Evolutionary conservation across 64 coral and sea anemone genomes (phyloP).

Genomic region (Pocillopora verrucosa): DNA sequence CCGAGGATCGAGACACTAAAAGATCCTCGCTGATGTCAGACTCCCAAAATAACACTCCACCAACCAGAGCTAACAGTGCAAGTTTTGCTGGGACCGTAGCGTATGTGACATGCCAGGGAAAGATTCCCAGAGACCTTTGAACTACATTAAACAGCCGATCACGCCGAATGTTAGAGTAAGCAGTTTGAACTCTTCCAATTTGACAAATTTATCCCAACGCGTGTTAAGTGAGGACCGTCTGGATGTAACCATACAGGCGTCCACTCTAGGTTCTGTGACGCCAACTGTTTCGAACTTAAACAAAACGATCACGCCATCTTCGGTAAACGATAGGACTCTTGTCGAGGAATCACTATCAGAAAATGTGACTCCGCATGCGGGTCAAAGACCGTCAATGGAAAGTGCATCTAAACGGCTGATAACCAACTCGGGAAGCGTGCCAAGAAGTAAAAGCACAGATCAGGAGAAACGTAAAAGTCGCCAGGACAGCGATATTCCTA

Average conservation of each 20-base stretch:
- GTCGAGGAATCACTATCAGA: constrained; percentile 26
- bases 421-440: constrained; percentile 1
- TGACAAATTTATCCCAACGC: not conserved
- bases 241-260: not conserved
- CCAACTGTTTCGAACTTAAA: constrained; percentile 38
- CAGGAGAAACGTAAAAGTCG: constrained; percentile 15
- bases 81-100: not conserved
- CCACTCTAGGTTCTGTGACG: constrained; percentile 1
- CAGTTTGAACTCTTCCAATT: not conserved
- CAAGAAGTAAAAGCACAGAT: constrained; percentile 8
- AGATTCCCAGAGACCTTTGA: not conserved
- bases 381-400: constrained; percentile 30
- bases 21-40: not conserved
- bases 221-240: not conserved
- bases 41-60: not conserved
- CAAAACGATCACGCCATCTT: constrained; percentile 44
- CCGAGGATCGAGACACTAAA: constrained; percentile 1
- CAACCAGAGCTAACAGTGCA: not conserved
- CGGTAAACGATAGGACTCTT: constrained; percentile 51
- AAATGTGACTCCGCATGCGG: constrained; percentile 27
- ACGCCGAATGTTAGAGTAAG: not conserved
- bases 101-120: not conserved
- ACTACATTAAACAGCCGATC: constrained; percentile 1
- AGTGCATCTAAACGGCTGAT: constrained; percentile 8
- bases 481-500: constrained; percentile 29